phyloP scores from a whole-genome alignment of 2,888 invertebrate genomes.

The Oasisia sp. region DNA sequence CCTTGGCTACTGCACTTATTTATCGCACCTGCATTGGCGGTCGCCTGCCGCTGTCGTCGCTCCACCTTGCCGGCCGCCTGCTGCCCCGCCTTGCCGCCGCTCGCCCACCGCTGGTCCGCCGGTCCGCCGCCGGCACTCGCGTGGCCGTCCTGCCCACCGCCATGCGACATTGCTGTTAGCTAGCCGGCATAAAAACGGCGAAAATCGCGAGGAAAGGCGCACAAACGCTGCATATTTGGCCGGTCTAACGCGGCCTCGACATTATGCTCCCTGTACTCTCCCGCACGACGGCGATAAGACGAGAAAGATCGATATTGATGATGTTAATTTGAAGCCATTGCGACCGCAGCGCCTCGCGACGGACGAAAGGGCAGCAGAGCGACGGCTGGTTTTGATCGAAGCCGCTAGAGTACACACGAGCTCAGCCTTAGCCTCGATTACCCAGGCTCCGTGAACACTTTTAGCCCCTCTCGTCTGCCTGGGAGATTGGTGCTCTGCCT shows the following conservation, averaged over 20 bases:
- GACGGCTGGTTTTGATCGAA: not conserved
- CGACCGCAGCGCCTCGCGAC: conserved; percentile 12
- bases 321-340: not conserved
- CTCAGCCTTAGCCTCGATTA: not conserved
- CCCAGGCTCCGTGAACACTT: too few species aligned
- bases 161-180: not conserved
- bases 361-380: not conserved
- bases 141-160: not conserved
- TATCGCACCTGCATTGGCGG: conserved; percentile 6
- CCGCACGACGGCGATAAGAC: not conserved
- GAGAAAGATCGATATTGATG: conserved; percentile 17
- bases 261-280: conserved; percentile 5
- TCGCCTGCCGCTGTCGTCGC: not conserved
- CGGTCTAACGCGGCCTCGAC: not conserved
- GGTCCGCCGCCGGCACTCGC: not conserved
- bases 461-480: too few species aligned
- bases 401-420: not conserved
- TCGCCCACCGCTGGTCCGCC: not conserved
- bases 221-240: conserved; percentile 13
- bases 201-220: not conserved
- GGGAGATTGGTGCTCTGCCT: too few species aligned
- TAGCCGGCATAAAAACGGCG: conserved; percentile 3
- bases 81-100: not conserved
- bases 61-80: not conserved
- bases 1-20: conserved; percentile 17